Conservation (phyloP, 1,140 invertebrate species). For the Lepidurus arcticus region DNA sequence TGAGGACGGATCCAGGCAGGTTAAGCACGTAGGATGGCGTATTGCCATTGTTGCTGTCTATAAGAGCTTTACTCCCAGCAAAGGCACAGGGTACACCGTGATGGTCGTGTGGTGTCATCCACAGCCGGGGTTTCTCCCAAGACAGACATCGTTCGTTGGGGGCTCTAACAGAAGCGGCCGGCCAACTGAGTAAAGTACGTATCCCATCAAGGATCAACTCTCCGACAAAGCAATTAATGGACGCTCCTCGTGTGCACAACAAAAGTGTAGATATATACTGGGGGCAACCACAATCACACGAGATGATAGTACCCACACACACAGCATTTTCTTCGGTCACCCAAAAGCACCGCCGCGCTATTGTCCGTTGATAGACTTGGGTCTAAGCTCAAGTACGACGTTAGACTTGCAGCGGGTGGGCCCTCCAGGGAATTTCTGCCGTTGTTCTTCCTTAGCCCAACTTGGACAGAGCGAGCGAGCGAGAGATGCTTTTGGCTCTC, state of each 20-base stretch:
- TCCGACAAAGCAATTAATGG: conserved; percentile 19
- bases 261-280: not conserved
- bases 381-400: not conserved
- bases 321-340: not conserved
- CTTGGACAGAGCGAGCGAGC: not conserved
- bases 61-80: not conserved
- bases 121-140: conserved; percentile 17
- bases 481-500: not conserved
- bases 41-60: not conserved
- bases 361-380: conserved; percentile 9
- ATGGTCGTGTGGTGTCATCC: conserved; percentile 13
- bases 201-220: conserved; percentile 4
- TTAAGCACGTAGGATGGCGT: no score
- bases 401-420: not conserved
- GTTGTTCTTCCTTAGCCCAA: conserved; percentile 2
- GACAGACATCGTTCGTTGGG: not conserved
- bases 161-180: not conserved
- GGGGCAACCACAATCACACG: not conserved
- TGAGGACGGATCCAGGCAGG: not conserved
- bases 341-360: not conserved
- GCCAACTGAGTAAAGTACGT: not conserved
- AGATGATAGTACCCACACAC: not conserved
- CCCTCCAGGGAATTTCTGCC: not conserved
- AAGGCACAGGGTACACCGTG: not conserved
- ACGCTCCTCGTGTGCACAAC: not conserved